These are phyloP conservation scores for Hydrolagus colliei DNA, from an alignment of 2,797 vertebrate genomes.

Conservation along the genomic window DNA sequence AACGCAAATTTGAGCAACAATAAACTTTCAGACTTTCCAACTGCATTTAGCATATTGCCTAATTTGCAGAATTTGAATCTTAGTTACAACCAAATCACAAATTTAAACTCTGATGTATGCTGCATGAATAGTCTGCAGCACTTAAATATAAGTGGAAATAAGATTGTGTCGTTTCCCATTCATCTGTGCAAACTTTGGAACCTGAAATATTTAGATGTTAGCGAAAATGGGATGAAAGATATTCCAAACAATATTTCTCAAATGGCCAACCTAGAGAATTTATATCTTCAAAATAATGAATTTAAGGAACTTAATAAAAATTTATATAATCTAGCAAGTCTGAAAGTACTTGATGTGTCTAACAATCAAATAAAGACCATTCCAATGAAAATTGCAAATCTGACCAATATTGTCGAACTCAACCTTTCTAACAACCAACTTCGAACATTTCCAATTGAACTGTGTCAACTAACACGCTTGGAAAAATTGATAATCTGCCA, in stretches of 20 bases:
- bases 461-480: slow-evolving; percentile 44
- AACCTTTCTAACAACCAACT: slow-evolving; percentile 51
- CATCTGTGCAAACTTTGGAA: slow-evolving; percentile 43
- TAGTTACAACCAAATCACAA: slow-evolving; percentile 48
- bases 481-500: slow-evolving; percentile 45
- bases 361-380: slow-evolving; percentile 48
- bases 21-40: slow-evolving; percentile 45
- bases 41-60: slow-evolving; percentile 42
- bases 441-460: slow-evolving; percentile 49
- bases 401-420: slow-evolving; percentile 47
- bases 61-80: slow-evolving; percentile 44
- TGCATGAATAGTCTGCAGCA: slow-evolving; percentile 42
- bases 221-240: slow-evolving; percentile 48
- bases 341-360: slow-evolving; percentile 47
- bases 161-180: slow-evolving; percentile 43
- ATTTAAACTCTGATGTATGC: slow-evolving; percentile 45
- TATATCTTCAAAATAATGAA: slow-evolving; percentile 47
- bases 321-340: slow-evolving; percentile 46
- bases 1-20: slow-evolving; percentile 46
- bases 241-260: slow-evolving; percentile 41
- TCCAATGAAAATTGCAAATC: slow-evolving; percentile 41
- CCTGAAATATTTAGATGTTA: slow-evolving; percentile 46
- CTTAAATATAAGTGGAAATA: slow-evolving; percentile 47
- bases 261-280: slow-evolving; percentile 43
- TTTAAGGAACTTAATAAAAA: slow-evolving; percentile 49